phyloP scores from a whole-genome alignment of 2,797 vertebrate species.

The Mycteria americana region DNA sequence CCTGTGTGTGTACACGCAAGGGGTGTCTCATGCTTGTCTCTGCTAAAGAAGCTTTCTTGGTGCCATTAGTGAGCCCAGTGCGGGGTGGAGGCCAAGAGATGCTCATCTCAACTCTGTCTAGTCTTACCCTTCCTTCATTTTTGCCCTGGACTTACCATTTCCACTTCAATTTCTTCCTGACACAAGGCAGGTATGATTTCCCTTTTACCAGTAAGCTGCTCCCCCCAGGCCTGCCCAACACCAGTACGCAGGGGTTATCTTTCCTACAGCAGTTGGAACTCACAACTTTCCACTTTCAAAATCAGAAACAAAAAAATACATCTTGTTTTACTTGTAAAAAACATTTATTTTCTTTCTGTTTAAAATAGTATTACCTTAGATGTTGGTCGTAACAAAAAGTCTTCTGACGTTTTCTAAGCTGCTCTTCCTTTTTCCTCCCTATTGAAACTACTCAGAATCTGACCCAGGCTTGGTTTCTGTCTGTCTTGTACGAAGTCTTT shows the following conservation, averaged over 20 bases:
- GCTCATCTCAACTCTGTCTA: not conserved
- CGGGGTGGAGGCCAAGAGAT: not conserved
- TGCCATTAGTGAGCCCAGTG: not conserved
- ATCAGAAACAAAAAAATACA: not conserved
- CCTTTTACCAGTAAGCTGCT: not conserved
- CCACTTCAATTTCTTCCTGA: not conserved
- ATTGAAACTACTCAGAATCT: not conserved
- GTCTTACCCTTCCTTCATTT: not conserved
- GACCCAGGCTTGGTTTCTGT: not conserved
- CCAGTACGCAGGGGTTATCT: not conserved
- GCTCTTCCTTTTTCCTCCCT: not conserved
- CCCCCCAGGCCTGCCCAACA: not conserved
- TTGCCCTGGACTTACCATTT: not conserved
- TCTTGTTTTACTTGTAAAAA: not conserved
- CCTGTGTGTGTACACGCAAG: accelerated
- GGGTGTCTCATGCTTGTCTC: not conserved
- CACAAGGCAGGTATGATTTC: not conserved
- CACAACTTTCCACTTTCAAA: not conserved
- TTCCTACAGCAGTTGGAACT: not conserved
- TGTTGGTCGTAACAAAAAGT: not conserved
- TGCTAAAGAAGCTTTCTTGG: not conserved
- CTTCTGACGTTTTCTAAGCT: not conserved
- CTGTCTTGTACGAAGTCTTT: not conserved
- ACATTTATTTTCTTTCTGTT: not conserved
- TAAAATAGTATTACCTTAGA: not conserved